Evolutionary conservation across 2,888 invertebrate species (phyloP), one percentile per base, ranked within the genome.

Genomic region (Drosophila prolongata): DNA sequence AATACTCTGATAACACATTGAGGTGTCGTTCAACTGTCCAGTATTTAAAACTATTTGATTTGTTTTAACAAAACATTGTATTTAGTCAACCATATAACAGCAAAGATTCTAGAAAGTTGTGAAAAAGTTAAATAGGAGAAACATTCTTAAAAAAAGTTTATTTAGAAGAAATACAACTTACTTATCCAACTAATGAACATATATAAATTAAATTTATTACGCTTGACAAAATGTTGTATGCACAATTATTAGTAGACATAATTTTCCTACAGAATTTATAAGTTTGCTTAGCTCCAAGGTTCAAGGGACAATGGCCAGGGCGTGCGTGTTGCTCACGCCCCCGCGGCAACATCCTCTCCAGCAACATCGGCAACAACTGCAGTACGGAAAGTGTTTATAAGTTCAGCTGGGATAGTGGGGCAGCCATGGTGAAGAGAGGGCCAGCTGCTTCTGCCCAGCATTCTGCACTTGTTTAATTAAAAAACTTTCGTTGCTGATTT

Each of bases 391-490:
- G 64, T 69, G 64, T 61, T 74, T 71, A 55, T 70, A 69, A 71
- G 54, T 75, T 47, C 8, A 44, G 5, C 46, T 34, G 64, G 65
- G 40, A 44, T 16, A 44, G 57, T 59, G 44, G 46, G 37, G 49
- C 62, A 69, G 57, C 60, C 54, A 68, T 64, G 68, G 67, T 70
- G 71, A 64, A 54, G 42, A 19, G 35, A 10, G 44, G 49, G 52
- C 24, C 53, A 59, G 47, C 50, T 67, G 61, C 46, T 71, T 58
- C 65, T 35, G 27, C 14, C 38, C 27, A 6, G 37, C 24, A 19
- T 19, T 13, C 42, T 46, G 64, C 66, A 66, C 49, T 72, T 40
- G 74, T 59, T 89, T 87, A 85, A 89, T 85, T 89, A 87, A 87
- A 89, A 89, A 89, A 84, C 78, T 86, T 88, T 80, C 44, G 19